These are phyloP conservation scores for Paramisgurnus dabryanus DNA, from an alignment of 2,113 vertebrate species.

Conservation along the genomic window DNA sequence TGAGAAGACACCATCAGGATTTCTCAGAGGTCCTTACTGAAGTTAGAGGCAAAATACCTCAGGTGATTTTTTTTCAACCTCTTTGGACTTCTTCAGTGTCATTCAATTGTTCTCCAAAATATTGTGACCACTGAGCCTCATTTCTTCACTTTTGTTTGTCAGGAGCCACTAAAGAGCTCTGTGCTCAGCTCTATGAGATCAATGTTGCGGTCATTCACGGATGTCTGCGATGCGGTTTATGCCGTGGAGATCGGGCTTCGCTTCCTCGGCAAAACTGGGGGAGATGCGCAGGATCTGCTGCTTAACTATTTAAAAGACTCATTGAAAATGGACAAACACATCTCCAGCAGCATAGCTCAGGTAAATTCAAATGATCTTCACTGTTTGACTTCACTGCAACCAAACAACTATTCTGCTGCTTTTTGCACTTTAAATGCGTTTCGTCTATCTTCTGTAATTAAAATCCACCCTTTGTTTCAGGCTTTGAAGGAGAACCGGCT, in stretches of 20 bases:
- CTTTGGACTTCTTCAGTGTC: not conserved
- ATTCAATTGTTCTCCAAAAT: not conserved
- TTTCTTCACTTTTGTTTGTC: conserved; percentile 3
- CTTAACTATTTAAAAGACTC: conserved; percentile 65
- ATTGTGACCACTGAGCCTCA: not conserved
- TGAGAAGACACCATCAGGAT: conserved; percentile 70
- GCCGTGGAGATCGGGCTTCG: conserved; percentile 69
- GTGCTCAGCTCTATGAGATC: conserved; percentile 57
- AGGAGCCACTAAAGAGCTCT: conserved; percentile 69
- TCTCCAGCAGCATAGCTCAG: conserved; percentile 69
- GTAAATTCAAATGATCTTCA: conserved; percentile 48
- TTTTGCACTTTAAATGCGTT: not conserved
- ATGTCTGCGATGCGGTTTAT: conserved; percentile 68
- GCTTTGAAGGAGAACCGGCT: conserved; percentile 66
- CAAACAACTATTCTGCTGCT: not conserved
- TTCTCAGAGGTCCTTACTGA: conserved; percentile 69
- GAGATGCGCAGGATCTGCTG: conserved; percentile 46
- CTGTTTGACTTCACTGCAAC: too few species aligned
- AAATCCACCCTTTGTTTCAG: conserved; percentile 50
- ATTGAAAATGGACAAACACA: conserved; percentile 66
- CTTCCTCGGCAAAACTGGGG: conserved; percentile 71
- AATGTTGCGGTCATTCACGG: conserved; percentile 68
- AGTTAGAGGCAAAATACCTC: conserved; percentile 68
- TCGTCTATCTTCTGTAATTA: not conserved
- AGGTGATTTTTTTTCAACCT: conserved; percentile 60